phyloP scores from a whole-genome alignment of 1,140 invertebrate species.

The Samia ricini region DNA sequence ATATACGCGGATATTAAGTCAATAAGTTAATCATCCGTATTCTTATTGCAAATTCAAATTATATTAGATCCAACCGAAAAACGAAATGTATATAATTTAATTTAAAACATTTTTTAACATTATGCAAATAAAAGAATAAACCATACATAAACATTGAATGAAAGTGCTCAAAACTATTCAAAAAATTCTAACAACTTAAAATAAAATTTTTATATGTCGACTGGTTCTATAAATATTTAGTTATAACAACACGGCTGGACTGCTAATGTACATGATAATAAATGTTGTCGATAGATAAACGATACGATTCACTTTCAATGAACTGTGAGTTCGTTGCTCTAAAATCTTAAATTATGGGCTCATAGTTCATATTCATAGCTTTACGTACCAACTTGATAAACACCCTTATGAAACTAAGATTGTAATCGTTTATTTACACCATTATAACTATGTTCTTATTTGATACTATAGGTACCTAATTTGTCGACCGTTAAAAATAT shows the following conservation, averaged over 20 bases:
- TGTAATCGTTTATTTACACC: constrained; percentile 3
- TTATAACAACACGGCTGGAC: not conserved
- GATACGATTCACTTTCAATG: constrained; percentile 1
- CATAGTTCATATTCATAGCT: not conserved
- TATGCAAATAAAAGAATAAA: too few species aligned
- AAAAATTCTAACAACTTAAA: not conserved
- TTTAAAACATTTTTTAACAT: too few species aligned
- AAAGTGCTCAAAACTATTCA: not conserved
- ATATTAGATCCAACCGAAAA: too few species aligned
- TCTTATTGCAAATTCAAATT: too few species aligned
- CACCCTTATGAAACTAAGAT: not conserved
- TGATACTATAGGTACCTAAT: constrained; percentile 64
- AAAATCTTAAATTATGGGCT: not conserved
- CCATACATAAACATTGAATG: too few species aligned
- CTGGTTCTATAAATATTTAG: not conserved
- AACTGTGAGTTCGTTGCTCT: not conserved
- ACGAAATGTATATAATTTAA: too few species aligned
- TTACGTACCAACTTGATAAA: not conserved
- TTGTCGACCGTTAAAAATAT: constrained; percentile 61
- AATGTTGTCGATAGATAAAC: not conserved
- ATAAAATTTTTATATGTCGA: not conserved
- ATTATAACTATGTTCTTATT: constrained; percentile 38
- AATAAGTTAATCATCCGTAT: too few species aligned
- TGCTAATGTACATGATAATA: not conserved
- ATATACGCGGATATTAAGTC: too few species aligned